These are phyloP conservation scores for Aleiodes leptofemur DNA, from an alignment of 2,888 invertebrate species.

Conservation along the genomic window DNA sequence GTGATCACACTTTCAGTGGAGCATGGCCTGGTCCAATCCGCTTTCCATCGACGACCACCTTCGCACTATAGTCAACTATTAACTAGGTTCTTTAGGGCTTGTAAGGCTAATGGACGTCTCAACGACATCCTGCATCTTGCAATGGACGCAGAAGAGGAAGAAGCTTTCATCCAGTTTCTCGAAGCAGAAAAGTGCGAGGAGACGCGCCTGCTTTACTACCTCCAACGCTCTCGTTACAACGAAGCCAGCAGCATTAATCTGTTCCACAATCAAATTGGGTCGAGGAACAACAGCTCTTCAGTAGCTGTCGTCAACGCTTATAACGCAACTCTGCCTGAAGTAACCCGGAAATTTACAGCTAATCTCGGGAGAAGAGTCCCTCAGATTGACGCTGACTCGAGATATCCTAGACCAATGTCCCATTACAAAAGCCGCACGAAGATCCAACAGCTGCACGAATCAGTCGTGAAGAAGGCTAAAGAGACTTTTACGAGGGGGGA, in stretches of 20 bases:
- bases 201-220: conserved; percentile 83
- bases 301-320: conserved; percentile 65
- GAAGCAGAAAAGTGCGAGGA: conserved; percentile 81
- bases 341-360: conserved; percentile 64
- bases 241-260: conserved; percentile 62
- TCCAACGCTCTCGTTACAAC: conserved; percentile 78
- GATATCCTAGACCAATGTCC: conserved; percentile 70
- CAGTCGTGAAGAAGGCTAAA: conserved; percentile 64
- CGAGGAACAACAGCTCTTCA: conserved; percentile 17
- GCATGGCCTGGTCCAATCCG: conserved; percentile 69
- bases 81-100: conserved; percentile 67
- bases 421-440: conserved; percentile 60
- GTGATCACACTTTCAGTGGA: conserved; percentile 67
- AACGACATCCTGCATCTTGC: conserved; percentile 79
- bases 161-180: conserved; percentile 81
- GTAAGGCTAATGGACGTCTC: conserved; percentile 66
- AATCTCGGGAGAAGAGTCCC: conserved; percentile 43
- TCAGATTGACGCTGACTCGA: conserved; percentile 52
- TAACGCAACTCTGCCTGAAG: conserved; percentile 67
- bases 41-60: conserved; percentile 69
- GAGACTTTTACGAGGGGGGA: conserved; percentile 66
- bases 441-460: conserved; percentile 61
- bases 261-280: conserved; percentile 5
- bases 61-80: conserved; percentile 68
- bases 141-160: conserved; percentile 81